These are phyloP conservation scores for Cephonodes hylas DNA, from an alignment of 2,888 invertebrate species.

Conservation along the genomic window DNA sequence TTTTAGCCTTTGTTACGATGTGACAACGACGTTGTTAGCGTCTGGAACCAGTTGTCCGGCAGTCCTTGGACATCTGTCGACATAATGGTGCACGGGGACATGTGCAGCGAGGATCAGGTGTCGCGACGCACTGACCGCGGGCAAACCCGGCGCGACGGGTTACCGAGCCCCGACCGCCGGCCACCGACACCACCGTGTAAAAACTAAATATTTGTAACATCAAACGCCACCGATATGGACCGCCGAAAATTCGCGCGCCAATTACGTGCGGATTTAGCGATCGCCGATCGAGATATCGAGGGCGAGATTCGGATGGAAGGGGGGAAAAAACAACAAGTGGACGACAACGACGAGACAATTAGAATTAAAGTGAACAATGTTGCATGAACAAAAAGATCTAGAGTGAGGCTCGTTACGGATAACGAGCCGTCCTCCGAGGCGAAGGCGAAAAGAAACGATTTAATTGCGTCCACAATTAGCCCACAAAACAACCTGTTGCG, in stretches of 20 bases:
- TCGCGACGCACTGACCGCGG: conserved; percentile 74
- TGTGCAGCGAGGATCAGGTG: conserved; percentile 74
- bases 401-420: conserved; percentile 50
- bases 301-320: conserved; percentile 18
- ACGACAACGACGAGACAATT: conserved; percentile 37
- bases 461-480: conserved; percentile 68
- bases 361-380: conserved; percentile 51
- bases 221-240: conserved; percentile 36
- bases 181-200: conserved; percentile 51
- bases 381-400: conserved; percentile 46
- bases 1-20: conserved; percentile 7
- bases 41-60: conserved; percentile 37
- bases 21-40: conserved; percentile 13
- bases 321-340: conserved; percentile 24
- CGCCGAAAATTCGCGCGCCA: conserved; percentile 30
- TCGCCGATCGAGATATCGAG: conserved; percentile 26
- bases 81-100: conserved; percentile 48
- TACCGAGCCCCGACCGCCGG: conserved; percentile 46
- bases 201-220: conserved; percentile 45
- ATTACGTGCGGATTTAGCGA: conserved; percentile 32
- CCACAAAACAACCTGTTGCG: conserved; percentile 69
- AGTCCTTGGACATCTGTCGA: conserved; percentile 61
- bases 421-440: conserved; percentile 49
- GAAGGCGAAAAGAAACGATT: conserved; percentile 61
- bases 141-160: conserved; percentile 64